Conservation (phyloP, 2,888 invertebrate genomes). For the Coleophora deauratella region DNA sequence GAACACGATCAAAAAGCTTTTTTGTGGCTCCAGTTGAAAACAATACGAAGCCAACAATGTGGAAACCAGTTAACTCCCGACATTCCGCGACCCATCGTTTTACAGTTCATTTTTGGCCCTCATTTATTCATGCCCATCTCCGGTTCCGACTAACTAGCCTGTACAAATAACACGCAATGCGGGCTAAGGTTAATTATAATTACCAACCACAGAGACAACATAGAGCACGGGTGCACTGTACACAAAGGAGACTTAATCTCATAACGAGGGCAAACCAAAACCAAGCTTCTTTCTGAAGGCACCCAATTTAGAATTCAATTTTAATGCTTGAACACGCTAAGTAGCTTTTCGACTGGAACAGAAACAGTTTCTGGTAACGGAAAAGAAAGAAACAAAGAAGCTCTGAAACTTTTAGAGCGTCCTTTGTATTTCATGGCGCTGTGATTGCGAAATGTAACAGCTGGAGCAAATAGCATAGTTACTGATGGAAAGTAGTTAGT, state of each 20-base stretch:
- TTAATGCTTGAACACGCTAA: conserved; percentile 28
- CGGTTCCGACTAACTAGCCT: conserved; percentile 1
- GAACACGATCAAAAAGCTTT: too few relatives aligned
- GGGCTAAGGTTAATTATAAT: conserved; percentile 21
- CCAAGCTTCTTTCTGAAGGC: conserved; percentile 36
- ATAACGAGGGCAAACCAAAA: conserved; percentile 29
- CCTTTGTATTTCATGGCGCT: too few relatives aligned
- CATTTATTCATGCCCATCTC: not conserved
- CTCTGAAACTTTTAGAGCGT: too few relatives aligned
- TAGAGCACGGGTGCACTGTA: conserved; percentile 11
- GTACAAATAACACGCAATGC: conserved; percentile 13
- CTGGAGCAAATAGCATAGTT: too few relatives aligned
- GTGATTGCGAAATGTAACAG: too few relatives aligned
- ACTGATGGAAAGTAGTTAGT: too few relatives aligned
- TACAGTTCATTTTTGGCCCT: not conserved
- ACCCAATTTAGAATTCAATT: conserved; percentile 39
- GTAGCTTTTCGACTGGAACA: not conserved
- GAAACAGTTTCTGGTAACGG: too few relatives aligned
- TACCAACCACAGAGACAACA: conserved; percentile 20
- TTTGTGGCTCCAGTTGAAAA: too few relatives aligned
- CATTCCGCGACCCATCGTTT: too few relatives aligned
- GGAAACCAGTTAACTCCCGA: too few relatives aligned
- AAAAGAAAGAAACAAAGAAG: too few relatives aligned
- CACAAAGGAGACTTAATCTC: conserved; percentile 24
- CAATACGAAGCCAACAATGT: too few relatives aligned